Percentiles rank a stretch among this genome's conserved stretches.
Evolutionary conservation across 2,888 invertebrate species (phyloP).

Genomic region (Drosophila percnosoma): DNA sequence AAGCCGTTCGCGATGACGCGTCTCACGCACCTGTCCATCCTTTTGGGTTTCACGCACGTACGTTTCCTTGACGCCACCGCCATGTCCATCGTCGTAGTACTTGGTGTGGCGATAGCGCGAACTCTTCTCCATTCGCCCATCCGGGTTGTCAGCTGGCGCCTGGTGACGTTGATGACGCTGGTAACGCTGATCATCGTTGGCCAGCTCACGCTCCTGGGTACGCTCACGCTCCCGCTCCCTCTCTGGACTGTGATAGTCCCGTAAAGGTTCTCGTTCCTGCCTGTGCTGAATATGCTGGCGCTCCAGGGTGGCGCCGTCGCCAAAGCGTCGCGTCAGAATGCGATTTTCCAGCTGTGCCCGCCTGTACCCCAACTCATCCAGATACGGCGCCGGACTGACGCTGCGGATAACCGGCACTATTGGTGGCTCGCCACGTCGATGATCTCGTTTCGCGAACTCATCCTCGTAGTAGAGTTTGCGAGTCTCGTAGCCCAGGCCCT

Average conservation of each 20-base stretch:
- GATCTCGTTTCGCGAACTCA: constrained; percentile 42
- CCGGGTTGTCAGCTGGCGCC: constrained; percentile 24
- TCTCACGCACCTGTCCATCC: constrained; percentile 84
- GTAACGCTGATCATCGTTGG: constrained; percentile 68
- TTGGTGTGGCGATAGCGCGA: constrained; percentile 83
- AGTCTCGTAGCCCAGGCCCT: constrained; percentile 90
- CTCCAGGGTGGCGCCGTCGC: constrained; percentile 83
- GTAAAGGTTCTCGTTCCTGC: constrained; percentile 66
- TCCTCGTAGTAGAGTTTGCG: constrained; percentile 85
- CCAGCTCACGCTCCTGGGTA: constrained; percentile 19
- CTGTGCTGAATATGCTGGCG: constrained; percentile 82
- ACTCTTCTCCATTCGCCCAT: constrained; percentile 72
- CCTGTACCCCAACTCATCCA: constrained; percentile 88
- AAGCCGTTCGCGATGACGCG: constrained; percentile 84
- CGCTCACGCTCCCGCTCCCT: constrained; percentile 48
- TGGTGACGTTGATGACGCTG: constrained; percentile 42
- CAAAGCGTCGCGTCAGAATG: constrained; percentile 87
- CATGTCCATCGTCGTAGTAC: constrained; percentile 85
- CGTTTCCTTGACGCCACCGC: constrained; percentile 86
- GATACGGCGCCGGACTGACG: constrained; percentile 86
- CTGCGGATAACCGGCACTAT: constrained; percentile 88
- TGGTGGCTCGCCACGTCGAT: constrained; percentile 86
- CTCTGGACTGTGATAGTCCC: constrained; percentile 51
- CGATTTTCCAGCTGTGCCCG: constrained; percentile 91
- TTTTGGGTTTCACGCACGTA: constrained; percentile 85